Conservation (phyloP, 2,888 invertebrate genomes). For the Parnassius apollo region DNA sequence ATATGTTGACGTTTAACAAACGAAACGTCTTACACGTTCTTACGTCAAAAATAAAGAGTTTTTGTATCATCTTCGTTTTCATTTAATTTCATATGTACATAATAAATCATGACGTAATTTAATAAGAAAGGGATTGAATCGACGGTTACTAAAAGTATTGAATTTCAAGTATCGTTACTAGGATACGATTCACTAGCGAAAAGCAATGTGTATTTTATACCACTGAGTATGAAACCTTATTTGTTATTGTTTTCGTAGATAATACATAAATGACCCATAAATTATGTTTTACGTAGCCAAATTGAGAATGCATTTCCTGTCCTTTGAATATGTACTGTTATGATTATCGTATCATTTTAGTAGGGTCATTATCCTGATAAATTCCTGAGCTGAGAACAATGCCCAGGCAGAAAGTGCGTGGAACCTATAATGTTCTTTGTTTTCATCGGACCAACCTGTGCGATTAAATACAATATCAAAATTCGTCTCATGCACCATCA, state of each 20-base stretch:
- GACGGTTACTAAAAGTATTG: constrained; percentile 52
- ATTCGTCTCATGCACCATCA: constrained; percentile 63
- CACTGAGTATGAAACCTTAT: constrained; percentile 52
- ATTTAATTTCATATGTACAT: no score
- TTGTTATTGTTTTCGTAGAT: background rate
- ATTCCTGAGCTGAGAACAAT: constrained; percentile 60
- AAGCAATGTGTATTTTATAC: constrained; percentile 47
- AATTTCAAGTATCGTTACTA: constrained; percentile 73
- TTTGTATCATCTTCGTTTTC: no score
- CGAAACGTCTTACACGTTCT: no score
- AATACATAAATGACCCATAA: background rate
- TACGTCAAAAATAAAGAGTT: no score
- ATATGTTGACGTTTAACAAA: no score
- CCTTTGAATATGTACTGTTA: constrained; percentile 60
- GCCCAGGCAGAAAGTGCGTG: constrained; percentile 61
- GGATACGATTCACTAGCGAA: constrained; percentile 55
- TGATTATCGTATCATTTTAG: constrained; percentile 55
- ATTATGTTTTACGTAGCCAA: constrained; percentile 13
- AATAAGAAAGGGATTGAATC: no score
- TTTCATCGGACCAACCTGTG: constrained; percentile 50
- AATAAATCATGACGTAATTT: no score
- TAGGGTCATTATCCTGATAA: constrained; percentile 69
- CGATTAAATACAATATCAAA: constrained; percentile 69
- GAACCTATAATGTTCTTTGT: constrained; percentile 65
- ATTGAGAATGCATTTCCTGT: constrained; percentile 54